phyloP scores from a whole-genome alignment of 2,797 vertebrate species.

The Alcedo atthis region DNA sequence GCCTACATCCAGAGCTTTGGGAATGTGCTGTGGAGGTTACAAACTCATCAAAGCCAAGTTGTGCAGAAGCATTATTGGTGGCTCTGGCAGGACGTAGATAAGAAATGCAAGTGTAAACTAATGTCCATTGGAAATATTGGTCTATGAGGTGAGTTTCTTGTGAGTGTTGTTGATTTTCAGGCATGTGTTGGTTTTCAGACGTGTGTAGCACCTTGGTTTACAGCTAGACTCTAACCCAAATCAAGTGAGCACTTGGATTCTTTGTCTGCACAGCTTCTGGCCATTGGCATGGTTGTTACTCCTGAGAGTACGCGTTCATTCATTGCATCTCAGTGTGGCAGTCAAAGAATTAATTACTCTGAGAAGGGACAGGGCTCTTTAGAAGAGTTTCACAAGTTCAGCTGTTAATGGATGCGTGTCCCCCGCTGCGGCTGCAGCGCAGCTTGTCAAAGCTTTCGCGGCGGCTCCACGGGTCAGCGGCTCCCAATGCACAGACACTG shows the following conservation, averaged over 20 bases:
- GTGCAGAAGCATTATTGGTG: rapidly evolving
- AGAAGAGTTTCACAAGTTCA: constrained; percentile 72
- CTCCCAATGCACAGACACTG: constrained; percentile 39
- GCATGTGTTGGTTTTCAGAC: neutral
- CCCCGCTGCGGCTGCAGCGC: constrained; percentile 67
- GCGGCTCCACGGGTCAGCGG: constrained; percentile 56
- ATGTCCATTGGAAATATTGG: neutral
- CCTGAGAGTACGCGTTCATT: constrained; percentile 65
- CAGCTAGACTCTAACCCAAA: neutral
- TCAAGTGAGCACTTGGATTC: neutral
- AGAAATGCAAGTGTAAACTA: rapidly evolving
- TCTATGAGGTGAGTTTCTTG: neutral
- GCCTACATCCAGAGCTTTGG: rapidly evolving
- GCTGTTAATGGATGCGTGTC: constrained; percentile 53
- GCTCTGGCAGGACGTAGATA: rapidly evolving
- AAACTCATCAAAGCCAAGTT: rapidly evolving
- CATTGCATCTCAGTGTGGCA: constrained; percentile 58
- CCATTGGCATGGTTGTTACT: constrained; percentile 59
- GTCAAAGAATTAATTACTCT: constrained; percentile 78
- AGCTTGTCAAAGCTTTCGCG: constrained; percentile 73
- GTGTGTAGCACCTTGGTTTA: neutral
- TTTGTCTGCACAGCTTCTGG: constrained; percentile 29
- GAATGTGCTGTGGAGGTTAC: rapidly evolving
- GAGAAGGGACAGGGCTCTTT: constrained; percentile 65
- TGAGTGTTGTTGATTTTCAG: neutral